Conservation (phyloP, 2,888 invertebrate species). For the Chromoteleia sp. region DNA sequence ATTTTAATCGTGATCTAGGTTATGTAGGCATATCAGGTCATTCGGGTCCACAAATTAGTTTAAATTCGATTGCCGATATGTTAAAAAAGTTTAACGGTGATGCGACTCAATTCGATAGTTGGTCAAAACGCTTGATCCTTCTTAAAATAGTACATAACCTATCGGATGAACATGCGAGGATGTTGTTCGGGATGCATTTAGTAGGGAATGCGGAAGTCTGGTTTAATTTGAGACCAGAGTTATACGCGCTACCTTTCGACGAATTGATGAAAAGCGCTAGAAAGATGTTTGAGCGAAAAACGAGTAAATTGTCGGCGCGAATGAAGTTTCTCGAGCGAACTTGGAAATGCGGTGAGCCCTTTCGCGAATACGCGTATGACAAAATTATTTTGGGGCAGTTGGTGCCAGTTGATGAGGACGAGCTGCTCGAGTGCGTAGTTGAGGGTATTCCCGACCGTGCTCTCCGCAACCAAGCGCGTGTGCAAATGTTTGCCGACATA, state of each 20-base stretch:
- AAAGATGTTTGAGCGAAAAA: background rate
- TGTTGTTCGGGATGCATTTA: constrained; percentile 7
- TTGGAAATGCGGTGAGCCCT: constrained; percentile 4
- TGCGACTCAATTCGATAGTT: background rate
- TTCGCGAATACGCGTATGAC: background rate
- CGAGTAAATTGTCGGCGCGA: constrained; percentile 1
- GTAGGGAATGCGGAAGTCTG: background rate
- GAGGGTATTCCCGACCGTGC: background rate
- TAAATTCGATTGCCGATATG: constrained; percentile 3
- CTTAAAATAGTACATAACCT: constrained; percentile 3
- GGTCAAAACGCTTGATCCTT: background rate
- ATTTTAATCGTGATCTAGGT: too few relatives aligned
- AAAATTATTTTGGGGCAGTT: background rate
- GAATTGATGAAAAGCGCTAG: background rate
- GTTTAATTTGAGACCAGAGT: constrained; percentile 17
- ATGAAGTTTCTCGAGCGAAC: background rate
- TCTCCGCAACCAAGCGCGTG: background rate
- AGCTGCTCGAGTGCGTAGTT: background rate
- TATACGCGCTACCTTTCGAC: background rate
- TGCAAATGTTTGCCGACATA: background rate
- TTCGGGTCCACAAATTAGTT: constrained; percentile 4
- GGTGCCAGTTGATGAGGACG: background rate
- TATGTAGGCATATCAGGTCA: background rate
- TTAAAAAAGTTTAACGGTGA: constrained; percentile 9
- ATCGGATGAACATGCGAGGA: background rate